Evolutionary conservation across 1,140 invertebrate species (phyloP), one percentile per base, ranked within the genome.

Genomic region (Scylla paramamosain): DNA sequence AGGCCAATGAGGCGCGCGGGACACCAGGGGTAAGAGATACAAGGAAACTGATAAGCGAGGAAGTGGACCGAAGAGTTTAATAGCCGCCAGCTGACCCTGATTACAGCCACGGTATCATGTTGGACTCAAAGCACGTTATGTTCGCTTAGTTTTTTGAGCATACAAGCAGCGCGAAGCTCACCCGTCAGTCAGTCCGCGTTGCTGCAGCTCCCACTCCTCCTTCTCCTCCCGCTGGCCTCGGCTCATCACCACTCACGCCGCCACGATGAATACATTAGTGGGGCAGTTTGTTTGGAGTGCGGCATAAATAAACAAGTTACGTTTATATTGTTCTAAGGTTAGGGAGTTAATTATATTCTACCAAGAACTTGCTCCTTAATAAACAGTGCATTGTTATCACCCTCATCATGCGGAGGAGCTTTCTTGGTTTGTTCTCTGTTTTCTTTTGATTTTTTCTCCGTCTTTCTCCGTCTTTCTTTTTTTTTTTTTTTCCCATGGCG

Each of bases 401-500:
- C 39, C 39, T 77, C 20, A 77, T 77, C 6, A n/a, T 25, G n/a
- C 6, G n/a, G 67, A n/a, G 67, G 20, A 77, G 20, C 20, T 25
- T 77, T 77, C 6, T 77, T 77, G 67, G 1, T 77, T 20, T 77
- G n/a, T n/a, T 77, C 20, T 77, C n/a, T 77, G 4, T 77, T n/a
- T 77, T n/a, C 25, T 20, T 77, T 7, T 77, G 12, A 2, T 2
- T 12, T 20, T 77, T n/a, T 77, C 16, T 25, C 28, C 46, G 10
- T 91, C 89, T 48, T 14, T 91, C 89, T 91, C 45, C 46, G 4
- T 91, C 45, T 91, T 39, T 91, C 45, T 91, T 31, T 52, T 31
- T 89, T 31, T 89, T 29, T 89, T 29, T 45, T 29, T 89, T 2
- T 89, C 32, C 31, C 88, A 29, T 6, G 14, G 7, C 45, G 12